A percentile compares a stretch with the other conserved stretches of the same genome.
Conservation (phyloP, 2,888 invertebrate species). For the Platerodrilus igneus region DNA sequence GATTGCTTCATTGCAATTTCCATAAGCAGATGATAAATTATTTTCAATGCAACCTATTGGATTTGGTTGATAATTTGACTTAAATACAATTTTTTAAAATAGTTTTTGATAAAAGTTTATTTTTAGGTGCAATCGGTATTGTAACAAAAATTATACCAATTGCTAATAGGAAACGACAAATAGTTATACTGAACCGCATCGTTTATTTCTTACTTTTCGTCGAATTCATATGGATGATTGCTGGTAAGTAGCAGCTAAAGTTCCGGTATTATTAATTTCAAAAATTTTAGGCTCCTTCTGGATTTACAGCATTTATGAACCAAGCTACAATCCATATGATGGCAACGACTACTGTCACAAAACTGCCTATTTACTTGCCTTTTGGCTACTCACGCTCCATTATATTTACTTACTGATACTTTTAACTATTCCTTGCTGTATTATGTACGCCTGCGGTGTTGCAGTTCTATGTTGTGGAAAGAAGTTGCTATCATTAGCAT, state of each 20-base stretch:
- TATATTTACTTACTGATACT: conserved; percentile 26
- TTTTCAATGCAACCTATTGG: too few relatives aligned
- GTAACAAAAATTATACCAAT: conserved; percentile 17
- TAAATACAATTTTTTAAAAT: too few relatives aligned
- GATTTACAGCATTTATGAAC: conserved; percentile 38
- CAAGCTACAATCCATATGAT: conserved; percentile 30
- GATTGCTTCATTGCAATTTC: too few relatives aligned
- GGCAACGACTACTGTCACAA: conserved; percentile 36
- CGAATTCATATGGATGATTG: conserved; percentile 15
- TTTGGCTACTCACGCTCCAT: conserved; percentile 33
- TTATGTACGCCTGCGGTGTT: too few relatives aligned
- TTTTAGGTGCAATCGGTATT: conserved; percentile 17
- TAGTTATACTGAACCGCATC: conserved; percentile 4
- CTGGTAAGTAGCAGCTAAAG: neutral
- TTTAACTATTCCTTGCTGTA: conserved; percentile 31
- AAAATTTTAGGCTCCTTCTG: conserved; percentile 39
- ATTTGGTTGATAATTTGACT: too few relatives aligned
- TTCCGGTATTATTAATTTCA: too few relatives aligned
- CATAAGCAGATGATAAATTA: too few relatives aligned
- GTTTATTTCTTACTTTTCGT: conserved; percentile 1
- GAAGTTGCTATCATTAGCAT: too few relatives aligned
- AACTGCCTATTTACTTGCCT: conserved; percentile 38
- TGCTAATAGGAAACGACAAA: conserved; percentile 11
- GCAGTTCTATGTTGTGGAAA: too few relatives aligned
- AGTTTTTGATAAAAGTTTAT: too few relatives aligned